Base-by-base conservation (phyloP, 2,888 invertebrate species). In the Troglohyphantes excavatus region DNA sequence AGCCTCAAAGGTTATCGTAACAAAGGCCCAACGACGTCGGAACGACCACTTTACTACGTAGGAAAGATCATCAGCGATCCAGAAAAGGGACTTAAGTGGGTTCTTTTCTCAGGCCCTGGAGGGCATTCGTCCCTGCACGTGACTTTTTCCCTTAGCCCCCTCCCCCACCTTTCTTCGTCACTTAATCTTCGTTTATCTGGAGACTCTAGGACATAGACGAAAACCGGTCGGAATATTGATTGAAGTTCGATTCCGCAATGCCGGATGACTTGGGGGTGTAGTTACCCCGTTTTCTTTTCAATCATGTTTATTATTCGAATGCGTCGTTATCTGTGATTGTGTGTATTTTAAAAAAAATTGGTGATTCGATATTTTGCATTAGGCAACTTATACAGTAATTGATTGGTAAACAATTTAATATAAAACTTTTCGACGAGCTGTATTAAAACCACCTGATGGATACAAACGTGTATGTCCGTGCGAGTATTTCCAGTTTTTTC, bases 161-260 rank as follows among this genome's bases (percentile, higher is more conserved):
- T 53, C 17, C 29, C 29, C 13, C 2, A n/a, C 65, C 46, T 23
- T 26, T 46, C 76, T 13, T 29, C 39, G 11, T 17, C 23, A 21
- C 68, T 81, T 81, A 81, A 68, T 81, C 79, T 81, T 81, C 79
- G 79, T 81, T 81, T 81, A 81, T 53, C 79, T 81, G 53, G 7
- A 19, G 27, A 65, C n/a, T 65, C 27, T 78, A 11, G 3, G 68
- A 68, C 43, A 81, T 26, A 67, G 53, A 21, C 67, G 19, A 46
- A 67, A 73, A 33, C 53, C 43, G 46, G 17, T 53, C 2, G 29
- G 68, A 81, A 81, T 81, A 81, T 81, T 68, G 79, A 81, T 81
- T 81, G 46, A 53, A 68, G 39, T 67, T 68, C 33, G 79, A 68
- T 53, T 81, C 67, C 29, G 65, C 17, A 3, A 19, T 26, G 53